Base-by-base conservation (phyloP, 2,888 invertebrate species). In the Cephus runcator region DNA sequence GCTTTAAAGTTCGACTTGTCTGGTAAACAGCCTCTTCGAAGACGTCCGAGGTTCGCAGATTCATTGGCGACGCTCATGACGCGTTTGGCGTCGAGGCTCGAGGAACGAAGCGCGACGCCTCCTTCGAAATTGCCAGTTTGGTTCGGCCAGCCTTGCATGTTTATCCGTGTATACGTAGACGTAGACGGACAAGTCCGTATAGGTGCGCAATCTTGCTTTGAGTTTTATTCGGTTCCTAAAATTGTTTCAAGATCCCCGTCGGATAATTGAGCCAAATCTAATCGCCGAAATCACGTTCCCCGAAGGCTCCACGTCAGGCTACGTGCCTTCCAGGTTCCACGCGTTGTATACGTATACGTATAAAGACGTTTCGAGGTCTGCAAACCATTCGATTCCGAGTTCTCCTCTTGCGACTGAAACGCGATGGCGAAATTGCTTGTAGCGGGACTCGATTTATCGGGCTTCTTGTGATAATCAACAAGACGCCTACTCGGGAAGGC, bases 1-100 rank as follows among this genome's bases (percentile, higher is more conserved):
- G 80, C 85, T 85, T 86, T 87, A 83, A 87, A 85, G 83, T 87
- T 85, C 83, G 82, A 82, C 40, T 56, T 9, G 40, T 56, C 40
- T 6, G 40, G 40, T 56, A 23, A 56, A 23, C 40, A 56, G 40
- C 40, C 23, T 56, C 40, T 56, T 56, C 23, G 23, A 23, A 6
- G 40, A 56, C 40, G 40, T 56, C 40, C 40, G 23, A 36, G 12
- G 1, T 9, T 36, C 36, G 36, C 12, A 12, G 4, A 40, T 40
- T 12, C 12, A 40, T 40, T 12, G 12, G 0, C 40, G 40, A 12
- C 40, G 40, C 40, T 12, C 40, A 1, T 40, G 15, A 40, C 40
- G 15, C 40, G 40, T 40, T 40, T 40, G 12, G 15, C 34, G 34
- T 34, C 34, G 11, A 34, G 34, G 1, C 40, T 40, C 40, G 23